Percentiles rank a stretch among this genome's conserved stretches.
These are phyloP conservation scores for Plestiodon gilberti DNA, from an alignment of 2,113 vertebrate species.

Conservation along the genomic window DNA sequence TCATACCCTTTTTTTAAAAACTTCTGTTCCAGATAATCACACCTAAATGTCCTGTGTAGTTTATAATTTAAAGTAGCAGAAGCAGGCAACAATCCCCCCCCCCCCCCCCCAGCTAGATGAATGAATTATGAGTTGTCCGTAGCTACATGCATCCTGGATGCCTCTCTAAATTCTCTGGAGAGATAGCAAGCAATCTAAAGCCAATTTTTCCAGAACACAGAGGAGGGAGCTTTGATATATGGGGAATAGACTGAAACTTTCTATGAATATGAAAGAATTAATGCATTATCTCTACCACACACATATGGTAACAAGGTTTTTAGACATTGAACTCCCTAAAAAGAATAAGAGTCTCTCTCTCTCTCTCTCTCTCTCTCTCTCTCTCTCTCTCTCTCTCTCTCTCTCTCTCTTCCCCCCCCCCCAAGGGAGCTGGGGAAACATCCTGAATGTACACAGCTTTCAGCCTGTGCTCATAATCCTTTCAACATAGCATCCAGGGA, in stretches of 20 bases:
- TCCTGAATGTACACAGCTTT: slow-evolving; percentile 55
- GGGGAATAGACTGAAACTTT: slow-evolving; percentile 9
- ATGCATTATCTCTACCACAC: neutral
- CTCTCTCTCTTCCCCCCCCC: slow-evolving; percentile 3
- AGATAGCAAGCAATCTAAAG: slow-evolving; percentile 39
- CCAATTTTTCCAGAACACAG: slow-evolving; percentile 30
- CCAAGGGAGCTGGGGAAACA: slow-evolving; percentile 48
- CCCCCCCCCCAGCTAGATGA: no score
- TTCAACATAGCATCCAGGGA: slow-evolving; percentile 28
- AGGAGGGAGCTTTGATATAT: slow-evolving; percentile 40
- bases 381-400: neutral
- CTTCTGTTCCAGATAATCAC: slow-evolving; percentile 17
- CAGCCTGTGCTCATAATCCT: slow-evolving; percentile 60
- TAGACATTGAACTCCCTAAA: slow-evolving; percentile 47
- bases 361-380: neutral
- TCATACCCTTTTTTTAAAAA: neutral
- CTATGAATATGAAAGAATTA: slow-evolving; percentile 38
- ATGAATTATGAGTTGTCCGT: slow-evolving; percentile 33
- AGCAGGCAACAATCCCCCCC: slow-evolving; percentile 41
- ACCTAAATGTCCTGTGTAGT: slow-evolving; percentile 33
- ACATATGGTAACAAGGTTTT: slow-evolving; percentile 18
- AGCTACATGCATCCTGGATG: slow-evolving; percentile 21
- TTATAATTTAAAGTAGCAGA: slow-evolving; percentile 34
- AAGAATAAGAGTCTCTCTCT: neutral
- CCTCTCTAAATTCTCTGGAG: slow-evolving; percentile 25